Conservation (phyloP, 1,140 invertebrate genomes). For the Heliconius eleuchia region DNA sequence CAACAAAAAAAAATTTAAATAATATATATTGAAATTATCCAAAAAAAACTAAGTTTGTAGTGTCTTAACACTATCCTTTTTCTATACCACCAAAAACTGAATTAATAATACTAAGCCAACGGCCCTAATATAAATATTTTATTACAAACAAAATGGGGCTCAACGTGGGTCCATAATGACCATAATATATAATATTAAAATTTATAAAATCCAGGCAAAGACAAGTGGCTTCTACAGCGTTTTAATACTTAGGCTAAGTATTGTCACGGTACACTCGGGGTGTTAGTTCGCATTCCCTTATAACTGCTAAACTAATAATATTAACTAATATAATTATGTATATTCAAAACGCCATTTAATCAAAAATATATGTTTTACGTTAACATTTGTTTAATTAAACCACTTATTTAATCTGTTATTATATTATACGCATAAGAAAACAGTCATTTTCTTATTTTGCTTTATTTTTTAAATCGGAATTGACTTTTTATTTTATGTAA, state of each 20-base stretch:
- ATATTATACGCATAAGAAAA: not conserved
- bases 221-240: conserved; percentile 62
- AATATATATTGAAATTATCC: too few species aligned
- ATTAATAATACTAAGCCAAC: not conserved
- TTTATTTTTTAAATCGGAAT: not conserved
- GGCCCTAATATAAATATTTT: not conserved
- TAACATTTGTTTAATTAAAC: not conserved
- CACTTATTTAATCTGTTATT: not conserved
- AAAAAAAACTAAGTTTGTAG: too few species aligned
- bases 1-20: too few species aligned
- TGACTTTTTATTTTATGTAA: not conserved
- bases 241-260: conserved; percentile 64
- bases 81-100: not conserved
- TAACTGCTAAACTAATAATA: conserved; percentile 59
- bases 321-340: conserved; percentile 47
- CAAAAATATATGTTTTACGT: conserved; percentile 23
- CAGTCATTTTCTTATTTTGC: not conserved
- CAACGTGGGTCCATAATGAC: conserved; percentile 22
- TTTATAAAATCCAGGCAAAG: conserved; percentile 52
- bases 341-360: conserved; percentile 14
- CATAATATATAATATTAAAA: conserved; percentile 22
- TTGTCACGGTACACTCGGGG: conserved; percentile 69
- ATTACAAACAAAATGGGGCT: conserved; percentile 23
- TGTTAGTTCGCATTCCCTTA: conserved; percentile 76
- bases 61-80: not conserved